These are phyloP conservation scores for Micromys minutus DNA, from an alignment of 2,113 vertebrate species.

Conservation along the genomic window DNA sequence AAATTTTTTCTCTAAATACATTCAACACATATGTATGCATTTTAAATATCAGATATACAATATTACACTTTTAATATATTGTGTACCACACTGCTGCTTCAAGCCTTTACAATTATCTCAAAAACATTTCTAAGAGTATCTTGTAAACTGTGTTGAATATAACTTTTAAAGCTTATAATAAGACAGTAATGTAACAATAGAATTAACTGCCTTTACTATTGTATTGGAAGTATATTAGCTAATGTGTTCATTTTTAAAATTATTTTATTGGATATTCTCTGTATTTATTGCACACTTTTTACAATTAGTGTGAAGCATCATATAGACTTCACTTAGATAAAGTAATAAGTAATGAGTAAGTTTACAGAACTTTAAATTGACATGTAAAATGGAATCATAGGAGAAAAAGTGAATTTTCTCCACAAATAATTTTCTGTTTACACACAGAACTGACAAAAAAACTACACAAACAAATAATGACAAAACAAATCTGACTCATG, in stretches of 20 bases:
- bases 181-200: background rate
- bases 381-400: background rate
- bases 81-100: background rate
- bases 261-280: too few species aligned
- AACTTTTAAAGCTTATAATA: background rate
- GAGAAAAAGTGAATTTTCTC: background rate
- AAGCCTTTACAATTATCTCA: background rate
- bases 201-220: background rate
- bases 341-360: background rate
- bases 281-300: background rate
- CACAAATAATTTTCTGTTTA: background rate
- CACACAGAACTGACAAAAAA: background rate
- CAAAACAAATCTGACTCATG: background rate
- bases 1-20: slow-evolving; percentile 54
- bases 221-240: background rate
- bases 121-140: background rate
- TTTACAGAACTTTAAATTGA: background rate
- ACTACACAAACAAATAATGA: background rate
- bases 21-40: background rate
- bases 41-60: slow-evolving; percentile 34
- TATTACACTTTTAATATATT: background rate
- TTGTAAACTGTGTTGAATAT: background rate
- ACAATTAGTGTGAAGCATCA: background rate
- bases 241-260: background rate
- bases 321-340: background rate